A percentile compares a stretch with the other conserved stretches of the same genome.
These are phyloP conservation scores for Hemiprocne comata DNA, from an alignment of 2,113 vertebrate species.

Conservation along the genomic window DNA sequence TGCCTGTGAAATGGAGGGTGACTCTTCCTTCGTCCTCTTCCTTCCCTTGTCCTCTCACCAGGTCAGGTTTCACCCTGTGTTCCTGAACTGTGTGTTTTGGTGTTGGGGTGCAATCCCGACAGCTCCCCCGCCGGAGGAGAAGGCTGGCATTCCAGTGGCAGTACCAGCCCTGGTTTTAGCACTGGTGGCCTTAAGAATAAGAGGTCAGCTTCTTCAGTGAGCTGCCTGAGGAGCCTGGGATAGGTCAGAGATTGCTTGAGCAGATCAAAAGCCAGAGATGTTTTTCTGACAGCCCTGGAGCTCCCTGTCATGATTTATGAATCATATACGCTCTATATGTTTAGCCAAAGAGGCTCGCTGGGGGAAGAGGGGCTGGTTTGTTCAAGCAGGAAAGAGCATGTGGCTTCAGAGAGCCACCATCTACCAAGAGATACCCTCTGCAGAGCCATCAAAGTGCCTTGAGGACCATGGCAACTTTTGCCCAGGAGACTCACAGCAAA, in stretches of 20 bases:
- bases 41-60: background rate
- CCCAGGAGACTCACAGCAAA: background rate
- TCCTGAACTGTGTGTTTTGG: background rate
- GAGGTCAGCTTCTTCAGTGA: background rate
- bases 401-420: background rate
- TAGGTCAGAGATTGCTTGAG: conserved; percentile 57
- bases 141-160: background rate
- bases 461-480: background rate
- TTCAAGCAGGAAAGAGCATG: background rate
- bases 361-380: conserved; percentile 2
- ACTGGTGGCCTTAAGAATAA: conserved; percentile 11
- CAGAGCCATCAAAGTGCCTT: background rate
- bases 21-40: background rate
- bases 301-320: conserved; percentile 57
- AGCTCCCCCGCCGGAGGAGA: accelerated
- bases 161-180: background rate
- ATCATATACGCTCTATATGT: conserved; percentile 23
- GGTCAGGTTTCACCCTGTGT: background rate
- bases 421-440: background rate
- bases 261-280: conserved; percentile 66
- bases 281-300: conserved; percentile 53
- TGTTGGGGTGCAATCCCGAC: background rate
- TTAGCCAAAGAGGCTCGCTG: conserved; percentile 34
- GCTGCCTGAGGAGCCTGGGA: conserved; percentile 56
- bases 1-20: background rate